These are phyloP conservation scores for Cyanoramphus novaezelandiae DNA, from an alignment of 2,113 vertebrate genomes.

Conservation along the genomic window DNA sequence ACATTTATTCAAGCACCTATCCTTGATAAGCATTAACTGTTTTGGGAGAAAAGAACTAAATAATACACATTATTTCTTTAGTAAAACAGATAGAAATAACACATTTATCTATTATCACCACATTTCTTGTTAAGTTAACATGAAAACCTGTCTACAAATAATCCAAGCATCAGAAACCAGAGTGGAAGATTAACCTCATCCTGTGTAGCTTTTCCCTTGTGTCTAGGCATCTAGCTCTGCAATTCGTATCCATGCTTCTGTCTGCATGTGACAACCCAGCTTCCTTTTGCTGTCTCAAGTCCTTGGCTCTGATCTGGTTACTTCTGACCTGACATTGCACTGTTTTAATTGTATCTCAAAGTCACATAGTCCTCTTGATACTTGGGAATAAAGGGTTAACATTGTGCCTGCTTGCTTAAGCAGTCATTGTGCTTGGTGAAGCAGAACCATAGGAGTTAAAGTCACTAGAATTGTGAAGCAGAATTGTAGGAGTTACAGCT, in stretches of 20 bases:
- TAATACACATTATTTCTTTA: background rate
- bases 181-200: background rate
- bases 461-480: too few species aligned
- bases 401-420: too few species aligned
- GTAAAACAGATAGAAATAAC: background rate
- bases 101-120: background rate
- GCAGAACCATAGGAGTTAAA: too few species aligned
- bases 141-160: background rate
- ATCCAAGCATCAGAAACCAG: background rate
- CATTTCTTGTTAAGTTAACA: background rate
- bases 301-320: background rate
- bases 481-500: too few species aligned
- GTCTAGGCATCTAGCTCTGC: background rate
- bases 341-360: background rate
- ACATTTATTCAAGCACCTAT: background rate
- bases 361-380: background rate
- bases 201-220: rapidly evolving
- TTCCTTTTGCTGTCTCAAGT: background rate
- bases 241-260: background rate
- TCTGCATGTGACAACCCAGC: background rate
- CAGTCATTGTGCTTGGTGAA: too few species aligned
- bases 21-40: background rate
- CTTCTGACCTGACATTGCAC: background rate
- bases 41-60: background rate
- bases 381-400: too few species aligned